phyloP scores from a whole-genome alignment of 2,888 invertebrate genomes.

The Hofmannophila pseudospretella region DNA sequence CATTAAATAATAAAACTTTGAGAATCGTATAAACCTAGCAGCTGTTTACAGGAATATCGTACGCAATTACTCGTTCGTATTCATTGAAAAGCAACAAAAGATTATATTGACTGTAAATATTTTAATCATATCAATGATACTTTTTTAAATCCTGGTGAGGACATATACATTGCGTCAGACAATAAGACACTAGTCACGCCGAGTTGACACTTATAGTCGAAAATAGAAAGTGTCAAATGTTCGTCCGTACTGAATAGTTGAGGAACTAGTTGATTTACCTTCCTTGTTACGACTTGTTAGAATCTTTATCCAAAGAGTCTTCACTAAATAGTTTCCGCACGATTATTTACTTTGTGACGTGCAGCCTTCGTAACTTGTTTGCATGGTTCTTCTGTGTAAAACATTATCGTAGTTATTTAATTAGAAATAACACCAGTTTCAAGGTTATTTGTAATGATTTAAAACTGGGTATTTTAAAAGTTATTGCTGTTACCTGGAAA shows the following conservation, averaged over 20 bases:
- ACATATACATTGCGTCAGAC: conserved; percentile 48
- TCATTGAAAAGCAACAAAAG: too few relatives aligned
- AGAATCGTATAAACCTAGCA: too few relatives aligned
- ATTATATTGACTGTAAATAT: too few relatives aligned
- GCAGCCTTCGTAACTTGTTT: not conserved
- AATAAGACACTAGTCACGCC: conserved; percentile 42
- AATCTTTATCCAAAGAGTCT: conserved; percentile 14
- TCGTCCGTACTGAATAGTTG: conserved; percentile 48
- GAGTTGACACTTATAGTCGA: conserved; percentile 41
- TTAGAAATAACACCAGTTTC: too few relatives aligned
- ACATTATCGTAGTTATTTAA: too few relatives aligned
- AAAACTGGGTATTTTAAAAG: too few relatives aligned
- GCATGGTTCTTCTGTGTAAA: not conserved
- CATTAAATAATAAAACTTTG: too few relatives aligned
- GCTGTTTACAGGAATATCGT: too few relatives aligned
- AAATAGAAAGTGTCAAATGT: conserved; percentile 71
- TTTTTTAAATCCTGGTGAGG: conserved; percentile 26
- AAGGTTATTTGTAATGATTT: too few relatives aligned
- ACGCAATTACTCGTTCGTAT: too few relatives aligned
- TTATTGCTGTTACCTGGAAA: too few relatives aligned
- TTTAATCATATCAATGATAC: too few relatives aligned
- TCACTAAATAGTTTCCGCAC: conserved; percentile 17
- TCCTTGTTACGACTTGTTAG: conserved; percentile 27
- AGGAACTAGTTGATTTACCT: conserved; percentile 28
- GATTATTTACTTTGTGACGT: conserved; percentile 17